Conservation (phyloP, 2,888 invertebrate species). For the Polyommatus iphigenia region DNA sequence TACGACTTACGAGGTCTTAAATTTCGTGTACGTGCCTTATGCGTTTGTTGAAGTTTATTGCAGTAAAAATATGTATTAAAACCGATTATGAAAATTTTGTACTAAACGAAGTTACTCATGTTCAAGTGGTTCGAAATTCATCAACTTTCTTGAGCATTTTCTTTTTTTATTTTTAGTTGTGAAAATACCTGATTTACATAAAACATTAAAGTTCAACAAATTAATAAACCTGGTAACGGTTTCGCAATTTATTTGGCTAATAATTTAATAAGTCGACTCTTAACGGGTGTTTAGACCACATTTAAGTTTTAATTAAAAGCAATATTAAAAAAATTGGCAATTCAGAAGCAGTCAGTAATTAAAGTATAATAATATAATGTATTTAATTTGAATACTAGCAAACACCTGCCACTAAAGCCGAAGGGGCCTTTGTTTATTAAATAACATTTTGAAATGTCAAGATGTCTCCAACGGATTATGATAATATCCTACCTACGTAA, state of each 20-base stretch:
- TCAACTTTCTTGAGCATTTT: constrained; percentile 18
- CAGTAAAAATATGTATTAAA: not conserved
- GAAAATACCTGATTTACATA: constrained; percentile 6
- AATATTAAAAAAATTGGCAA: not conserved
- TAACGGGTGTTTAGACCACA: constrained; percentile 8
- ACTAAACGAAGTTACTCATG: not conserved
- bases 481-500: not conserved
- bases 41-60: not conserved
- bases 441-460: constrained; percentile 17
- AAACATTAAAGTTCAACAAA: not conserved
- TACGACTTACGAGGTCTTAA: not conserved
- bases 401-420: constrained; percentile 11
- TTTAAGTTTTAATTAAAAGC: constrained; percentile 6
- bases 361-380: not conserved
- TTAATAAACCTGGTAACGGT: constrained; percentile 15
- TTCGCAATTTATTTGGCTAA: not conserved
- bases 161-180: not conserved
- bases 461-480: constrained; percentile 15
- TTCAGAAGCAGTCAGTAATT: not conserved
- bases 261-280: not conserved
- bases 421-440: constrained; percentile 5
- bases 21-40: not conserved
- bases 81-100: not conserved
- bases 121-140: not conserved
- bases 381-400: constrained; percentile 6